phyloP scores from a whole-genome alignment of 1,140 invertebrate genomes.

The Ctenoplectra terminalis region DNA sequence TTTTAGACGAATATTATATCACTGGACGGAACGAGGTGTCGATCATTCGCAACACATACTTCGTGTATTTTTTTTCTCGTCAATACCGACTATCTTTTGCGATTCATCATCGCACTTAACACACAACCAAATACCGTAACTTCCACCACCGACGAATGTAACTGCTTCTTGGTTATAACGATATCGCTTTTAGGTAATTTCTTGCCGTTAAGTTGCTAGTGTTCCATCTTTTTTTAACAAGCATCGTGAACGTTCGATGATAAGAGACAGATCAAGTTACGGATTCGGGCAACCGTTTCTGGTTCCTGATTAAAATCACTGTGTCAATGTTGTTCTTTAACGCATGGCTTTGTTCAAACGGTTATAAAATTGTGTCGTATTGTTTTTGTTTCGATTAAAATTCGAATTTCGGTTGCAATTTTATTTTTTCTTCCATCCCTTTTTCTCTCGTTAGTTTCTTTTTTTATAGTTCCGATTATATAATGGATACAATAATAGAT shows the following conservation, averaged over 20 bases:
- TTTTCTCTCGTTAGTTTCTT: no score
- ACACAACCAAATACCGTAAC: slow-evolving; percentile 15
- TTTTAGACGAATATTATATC: slow-evolving; percentile 21
- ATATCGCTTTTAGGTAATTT: neutral
- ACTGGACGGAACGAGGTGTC: neutral
- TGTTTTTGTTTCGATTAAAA: no score
- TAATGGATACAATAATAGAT: neutral
- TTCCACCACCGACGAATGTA: slow-evolving; percentile 5
- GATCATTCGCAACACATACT: slow-evolving; percentile 5
- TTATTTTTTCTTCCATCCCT: no score
- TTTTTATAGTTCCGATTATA: neutral
- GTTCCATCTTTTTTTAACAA: neutral
- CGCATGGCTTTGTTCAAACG: no score
- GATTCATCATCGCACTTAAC: slow-evolving; percentile 29
- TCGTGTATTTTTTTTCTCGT: neutral
- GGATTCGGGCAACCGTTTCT: neutral
- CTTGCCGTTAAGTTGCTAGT: neutral
- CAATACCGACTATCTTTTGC: slow-evolving; percentile 29
- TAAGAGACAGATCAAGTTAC: neutral
- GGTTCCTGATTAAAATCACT: neutral
- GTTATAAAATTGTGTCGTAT: no score
- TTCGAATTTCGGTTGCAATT: no score
- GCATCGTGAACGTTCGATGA: neutral
- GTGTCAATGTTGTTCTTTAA: no score
- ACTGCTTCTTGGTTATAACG: neutral